Evolutionary conservation across 1,140 invertebrate species (phyloP).

Genomic region (Plectrocnemia conspersa): DNA sequence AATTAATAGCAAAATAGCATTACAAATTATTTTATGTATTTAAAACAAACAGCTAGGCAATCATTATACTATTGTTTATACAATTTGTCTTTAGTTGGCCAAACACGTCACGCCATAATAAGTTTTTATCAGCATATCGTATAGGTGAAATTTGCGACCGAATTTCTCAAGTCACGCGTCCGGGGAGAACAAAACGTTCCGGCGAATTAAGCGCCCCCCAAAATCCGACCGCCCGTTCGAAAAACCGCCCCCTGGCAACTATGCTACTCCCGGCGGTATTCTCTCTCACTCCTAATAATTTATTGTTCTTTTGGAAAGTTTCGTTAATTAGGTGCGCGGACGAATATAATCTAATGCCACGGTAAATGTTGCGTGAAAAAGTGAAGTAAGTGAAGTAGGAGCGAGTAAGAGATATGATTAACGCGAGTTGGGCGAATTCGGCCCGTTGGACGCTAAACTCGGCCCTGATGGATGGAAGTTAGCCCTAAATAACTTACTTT

Average conservation of each 20-base stretch:
- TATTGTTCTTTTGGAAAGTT: slow-evolving; percentile 19
- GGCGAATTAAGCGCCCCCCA: slow-evolving; percentile 7
- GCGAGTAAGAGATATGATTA: slow-evolving; percentile 22
- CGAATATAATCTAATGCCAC: slow-evolving; percentile 17
- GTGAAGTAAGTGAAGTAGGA: no score
- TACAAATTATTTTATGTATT: no score
- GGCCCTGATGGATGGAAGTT: slow-evolving; percentile 20
- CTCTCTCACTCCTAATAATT: slow-evolving; percentile 12
- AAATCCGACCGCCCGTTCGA: not conserved
- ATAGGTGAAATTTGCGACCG: slow-evolving; percentile 5
- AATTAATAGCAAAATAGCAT: no score
- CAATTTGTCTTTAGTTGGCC: no score
- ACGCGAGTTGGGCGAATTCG: slow-evolving; percentile 15
- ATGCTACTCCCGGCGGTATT: not conserved
- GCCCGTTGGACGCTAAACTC: slow-evolving; percentile 2
- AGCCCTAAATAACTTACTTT: slow-evolving; percentile 18
- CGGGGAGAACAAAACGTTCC: slow-evolving; percentile 19
- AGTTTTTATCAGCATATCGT: not conserved
- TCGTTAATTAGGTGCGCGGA: slow-evolving; percentile 20
- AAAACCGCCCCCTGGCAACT: not conserved
- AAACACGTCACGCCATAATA: not conserved
- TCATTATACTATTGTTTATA: no score
- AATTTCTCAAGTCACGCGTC: slow-evolving; percentile 15
- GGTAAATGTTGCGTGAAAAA: slow-evolving; percentile 23
- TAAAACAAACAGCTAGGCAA: no score